phyloP scores from a whole-genome alignment of 2,113 vertebrate species.

The Xiphophorus hellerii region DNA sequence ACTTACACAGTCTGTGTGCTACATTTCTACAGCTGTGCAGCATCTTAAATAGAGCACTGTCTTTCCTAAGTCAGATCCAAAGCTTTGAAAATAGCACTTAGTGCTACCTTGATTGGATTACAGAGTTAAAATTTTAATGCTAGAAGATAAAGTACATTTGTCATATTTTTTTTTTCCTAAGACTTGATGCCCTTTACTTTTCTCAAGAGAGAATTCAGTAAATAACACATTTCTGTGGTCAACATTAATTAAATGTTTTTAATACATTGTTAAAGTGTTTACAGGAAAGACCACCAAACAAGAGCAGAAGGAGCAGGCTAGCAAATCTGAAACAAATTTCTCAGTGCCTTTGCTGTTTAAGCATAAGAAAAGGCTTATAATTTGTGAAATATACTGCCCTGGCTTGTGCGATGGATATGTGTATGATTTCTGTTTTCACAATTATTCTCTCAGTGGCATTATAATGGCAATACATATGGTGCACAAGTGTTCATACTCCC shows the following conservation, averaged over 20 bases:
- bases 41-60: slow-evolving; percentile 58
- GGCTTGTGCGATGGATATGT: not conserved
- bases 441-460: not conserved
- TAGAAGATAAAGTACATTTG: not conserved
- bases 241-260: not conserved
- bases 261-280: no score
- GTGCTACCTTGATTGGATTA: slow-evolving; percentile 45
- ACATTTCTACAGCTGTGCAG: slow-evolving; percentile 20
- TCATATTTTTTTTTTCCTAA: not conserved
- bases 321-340: no score
- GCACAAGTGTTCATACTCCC: not conserved
- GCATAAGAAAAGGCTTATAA: no score
- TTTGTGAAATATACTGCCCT: not conserved
- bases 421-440: not conserved
- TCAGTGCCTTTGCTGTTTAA: no score
- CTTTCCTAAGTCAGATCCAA: slow-evolving; percentile 45
- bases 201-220: not conserved
- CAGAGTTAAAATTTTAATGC: slow-evolving; percentile 39
- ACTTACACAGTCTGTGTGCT: slow-evolving; percentile 12
- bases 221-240: not conserved
- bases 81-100: slow-evolving; percentile 50
- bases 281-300: no score
- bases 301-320: no score
- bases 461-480: not conserved
- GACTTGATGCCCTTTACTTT: not conserved